Evolutionary conservation across 2,888 invertebrate species (phyloP), one percentile per base, ranked within the genome.

Genomic region (Maniola hyperantus): DNA sequence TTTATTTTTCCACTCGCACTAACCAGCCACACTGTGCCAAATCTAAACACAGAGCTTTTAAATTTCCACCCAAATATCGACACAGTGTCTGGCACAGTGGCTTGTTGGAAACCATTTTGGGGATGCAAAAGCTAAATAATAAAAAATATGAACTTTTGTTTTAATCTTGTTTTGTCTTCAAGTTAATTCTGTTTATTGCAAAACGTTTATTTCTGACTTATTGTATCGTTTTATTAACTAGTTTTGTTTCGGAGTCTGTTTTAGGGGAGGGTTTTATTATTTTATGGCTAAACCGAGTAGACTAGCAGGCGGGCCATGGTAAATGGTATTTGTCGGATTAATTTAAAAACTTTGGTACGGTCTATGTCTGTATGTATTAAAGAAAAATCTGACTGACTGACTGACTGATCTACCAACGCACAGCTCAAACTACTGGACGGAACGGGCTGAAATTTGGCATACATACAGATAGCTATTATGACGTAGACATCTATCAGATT

Each of bases 201-300:
- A 68, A 73, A 66, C 74, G 73, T 77, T 78, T 77, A 72, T 69
- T 72, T 74, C 74, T 80, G 83, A 89, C 89, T 90, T 89, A 90
- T 89, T 89, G 90, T 87, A 84, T 85, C 81, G 84, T 87, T 88
- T 84, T 77, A 78, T 83, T 84, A 85, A 88, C 84, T 83, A 81
- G 82, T 81, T 84, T 83, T 83, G 78, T 80, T 81, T 67, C 42
- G 58, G 50, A 53, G 39, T 57, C 34, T 15, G 60, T 65, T 68
- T 46, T 10, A 10, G 62, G 50, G 33, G 13, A 8, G 18, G 60
- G 42, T 34, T 57, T 33, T 65, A 64, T 67, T 26, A 7, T 36
- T 59, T 54, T 55, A 18, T 6, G 39, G 20, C 13, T 18, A 10
- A 42, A 20, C 13, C 18, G 15, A 20, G 57, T 39, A 54, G 54